These are phyloP conservation scores for Cyclargus thomasi DNA, from an alignment of 1,140 invertebrate genomes.

Conservation along the genomic window DNA sequence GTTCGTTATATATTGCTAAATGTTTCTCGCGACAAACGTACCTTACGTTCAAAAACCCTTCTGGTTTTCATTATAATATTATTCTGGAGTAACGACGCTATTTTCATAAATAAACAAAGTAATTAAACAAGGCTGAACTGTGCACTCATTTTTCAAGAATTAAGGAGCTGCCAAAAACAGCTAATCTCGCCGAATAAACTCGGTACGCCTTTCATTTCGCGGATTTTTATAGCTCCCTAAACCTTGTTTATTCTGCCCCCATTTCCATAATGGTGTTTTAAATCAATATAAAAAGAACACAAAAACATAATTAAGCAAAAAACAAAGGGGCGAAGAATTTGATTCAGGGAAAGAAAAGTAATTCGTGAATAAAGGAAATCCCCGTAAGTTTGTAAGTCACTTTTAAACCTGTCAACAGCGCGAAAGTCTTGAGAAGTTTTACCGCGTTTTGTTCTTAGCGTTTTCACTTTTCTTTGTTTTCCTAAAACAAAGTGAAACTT, in stretches of 20 bases:
- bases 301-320: background rate
- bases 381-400: slow-evolving; percentile 16
- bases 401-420: slow-evolving; percentile 15
- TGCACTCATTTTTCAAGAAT: background rate
- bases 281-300: background rate
- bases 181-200: background rate
- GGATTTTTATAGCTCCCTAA: background rate
- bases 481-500: slow-evolving; percentile 17
- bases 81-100: background rate
- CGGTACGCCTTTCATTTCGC: background rate
- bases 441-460: slow-evolving; percentile 18
- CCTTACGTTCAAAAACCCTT: no score
- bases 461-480: slow-evolving; percentile 18
- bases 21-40: no score
- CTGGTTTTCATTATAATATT: no score
- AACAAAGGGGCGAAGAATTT: background rate
- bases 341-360: slow-evolving; percentile 9
- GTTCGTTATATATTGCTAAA: no score
- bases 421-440: slow-evolving; percentile 15
- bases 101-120: background rate
- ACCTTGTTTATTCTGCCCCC: background rate
- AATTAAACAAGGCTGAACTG: background rate
- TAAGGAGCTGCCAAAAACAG: background rate
- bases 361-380: slow-evolving; percentile 11
- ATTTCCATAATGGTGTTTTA: background rate